Conservation (phyloP, 1,140 invertebrate genomes). For the Drosophila neocordata region DNA sequence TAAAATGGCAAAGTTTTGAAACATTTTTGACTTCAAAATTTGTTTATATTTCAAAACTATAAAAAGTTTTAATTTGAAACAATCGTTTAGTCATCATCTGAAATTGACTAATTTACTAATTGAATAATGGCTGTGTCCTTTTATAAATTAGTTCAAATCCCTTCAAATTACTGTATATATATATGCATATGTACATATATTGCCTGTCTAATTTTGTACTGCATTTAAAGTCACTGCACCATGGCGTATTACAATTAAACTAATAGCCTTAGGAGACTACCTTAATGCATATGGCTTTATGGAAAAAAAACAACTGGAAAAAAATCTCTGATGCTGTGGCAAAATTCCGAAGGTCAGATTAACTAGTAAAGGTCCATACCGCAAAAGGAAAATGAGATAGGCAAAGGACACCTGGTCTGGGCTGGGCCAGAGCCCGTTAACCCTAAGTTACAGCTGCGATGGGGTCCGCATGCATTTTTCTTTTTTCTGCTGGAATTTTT, state of each 20-base stretch:
- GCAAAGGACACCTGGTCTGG: constrained; percentile 1
- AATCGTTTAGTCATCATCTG: no score
- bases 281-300: background rate
- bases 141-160: no score
- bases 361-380: constrained; percentile 6
- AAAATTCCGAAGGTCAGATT: constrained; percentile 26
- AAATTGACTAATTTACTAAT: no score
- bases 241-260: constrained; percentile 3
- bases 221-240: background rate
- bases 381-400: constrained; percentile 48
- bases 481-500: constrained; percentile 4
- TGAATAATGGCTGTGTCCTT: no score
- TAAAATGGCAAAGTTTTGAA: no score
- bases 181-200: background rate
- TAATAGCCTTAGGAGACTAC: background rate
- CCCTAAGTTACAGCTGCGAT: constrained; percentile 37
- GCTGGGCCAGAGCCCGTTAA: constrained; percentile 15
- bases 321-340: constrained; percentile 9
- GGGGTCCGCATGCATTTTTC: constrained; percentile 26
- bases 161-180: no score
- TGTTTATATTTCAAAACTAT: no score
- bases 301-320: constrained; percentile 17
- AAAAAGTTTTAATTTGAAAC: no score
- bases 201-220: background rate
- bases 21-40: no score